phyloP scores from a whole-genome alignment of 2,888 invertebrate genomes.

The Saturnia japonica region DNA sequence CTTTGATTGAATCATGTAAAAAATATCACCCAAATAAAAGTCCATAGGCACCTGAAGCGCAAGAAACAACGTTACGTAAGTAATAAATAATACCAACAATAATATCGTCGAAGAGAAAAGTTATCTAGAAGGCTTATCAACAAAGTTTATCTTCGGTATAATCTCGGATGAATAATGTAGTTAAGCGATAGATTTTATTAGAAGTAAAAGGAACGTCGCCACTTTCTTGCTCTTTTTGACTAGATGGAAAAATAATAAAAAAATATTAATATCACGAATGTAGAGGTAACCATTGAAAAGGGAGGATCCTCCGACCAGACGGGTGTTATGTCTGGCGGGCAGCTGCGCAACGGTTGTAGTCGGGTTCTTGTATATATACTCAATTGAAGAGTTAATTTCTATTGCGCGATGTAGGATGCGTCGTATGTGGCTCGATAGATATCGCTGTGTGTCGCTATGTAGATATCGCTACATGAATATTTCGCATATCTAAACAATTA shows the following conservation, averaged over 20 bases:
- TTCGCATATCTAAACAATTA: no score
- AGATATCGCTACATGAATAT: no score
- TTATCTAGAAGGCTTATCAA: constrained; percentile 28
- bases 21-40: neutral
- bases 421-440: no score
- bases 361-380: no score
- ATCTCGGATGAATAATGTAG: constrained; percentile 36
- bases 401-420: no score
- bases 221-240: neutral
- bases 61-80: neutral
- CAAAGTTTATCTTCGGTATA: constrained; percentile 36
- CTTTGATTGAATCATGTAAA: neutral
- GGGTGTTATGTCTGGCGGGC: no score
- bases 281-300: no score
- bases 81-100: neutral
- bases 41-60: neutral
- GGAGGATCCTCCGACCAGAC: no score
- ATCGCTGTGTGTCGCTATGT: no score
- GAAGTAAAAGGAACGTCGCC: constrained; percentile 18
- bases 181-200: constrained; percentile 31
- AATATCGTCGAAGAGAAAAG: constrained; percentile 24
- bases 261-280: no score
- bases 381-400: no score
- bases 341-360: no score
- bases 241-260: neutral